Conservation (phyloP, 53 echinoderm and acorn worm genomes). For the Hippasteria phrygiana region DNA sequence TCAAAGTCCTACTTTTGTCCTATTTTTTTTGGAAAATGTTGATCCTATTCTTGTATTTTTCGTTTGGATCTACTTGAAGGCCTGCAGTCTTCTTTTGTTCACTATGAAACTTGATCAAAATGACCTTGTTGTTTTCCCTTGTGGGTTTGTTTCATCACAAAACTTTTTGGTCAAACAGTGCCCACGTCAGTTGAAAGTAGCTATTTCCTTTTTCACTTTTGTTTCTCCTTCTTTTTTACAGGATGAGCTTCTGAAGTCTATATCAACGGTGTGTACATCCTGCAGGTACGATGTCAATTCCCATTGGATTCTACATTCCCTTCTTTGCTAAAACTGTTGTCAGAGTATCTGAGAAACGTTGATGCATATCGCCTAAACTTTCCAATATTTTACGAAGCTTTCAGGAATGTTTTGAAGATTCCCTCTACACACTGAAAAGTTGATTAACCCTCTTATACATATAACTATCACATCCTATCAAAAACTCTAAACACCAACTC, state of each 20-base stretch:
- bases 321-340: not conserved
- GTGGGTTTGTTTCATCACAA: not conserved
- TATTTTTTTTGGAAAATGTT: not conserved
- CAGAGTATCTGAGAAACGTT: too few relatives aligned
- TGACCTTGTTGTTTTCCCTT: not conserved
- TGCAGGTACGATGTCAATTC: slow-evolving; percentile 78
- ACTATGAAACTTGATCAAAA: not conserved
- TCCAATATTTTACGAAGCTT: too few relatives aligned
- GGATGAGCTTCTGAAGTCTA: slow-evolving; percentile 85
- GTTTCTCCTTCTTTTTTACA: slow-evolving; percentile 37
- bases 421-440: too few relatives aligned
- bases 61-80: not conserved
- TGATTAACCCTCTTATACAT: too few relatives aligned
- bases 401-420: too few relatives aligned
- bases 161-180: too few relatives aligned
- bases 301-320: too few relatives aligned
- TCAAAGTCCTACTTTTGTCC: not conserved
- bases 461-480: too few relatives aligned
- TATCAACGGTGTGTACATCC: slow-evolving; percentile 87
- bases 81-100: not conserved
- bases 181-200: too few relatives aligned
- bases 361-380: too few relatives aligned
- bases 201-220: too few relatives aligned
- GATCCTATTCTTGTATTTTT: not conserved
- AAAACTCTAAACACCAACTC: too few relatives aligned